Conservation (phyloP, 2,113 vertebrate species). For the Spermophilus dauricus region DNA sequence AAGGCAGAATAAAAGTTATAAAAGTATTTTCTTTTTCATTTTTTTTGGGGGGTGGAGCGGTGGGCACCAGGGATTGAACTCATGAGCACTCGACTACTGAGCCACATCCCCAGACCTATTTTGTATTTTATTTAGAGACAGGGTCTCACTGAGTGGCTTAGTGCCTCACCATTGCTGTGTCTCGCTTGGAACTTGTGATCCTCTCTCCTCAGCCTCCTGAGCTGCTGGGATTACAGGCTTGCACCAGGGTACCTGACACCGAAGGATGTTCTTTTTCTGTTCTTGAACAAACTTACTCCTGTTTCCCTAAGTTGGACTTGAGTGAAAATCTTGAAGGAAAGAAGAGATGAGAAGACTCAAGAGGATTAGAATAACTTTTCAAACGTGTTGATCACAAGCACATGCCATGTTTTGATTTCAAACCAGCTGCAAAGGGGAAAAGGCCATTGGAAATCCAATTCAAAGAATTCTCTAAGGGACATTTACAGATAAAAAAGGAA, state of each 20-base stretch:
- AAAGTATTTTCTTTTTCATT: background rate
- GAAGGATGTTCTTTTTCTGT: background rate
- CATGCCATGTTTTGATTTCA: background rate
- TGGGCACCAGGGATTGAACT: too few relatives aligned
- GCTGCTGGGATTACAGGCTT: too few relatives aligned
- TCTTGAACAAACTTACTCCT: background rate
- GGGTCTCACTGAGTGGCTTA: too few relatives aligned
- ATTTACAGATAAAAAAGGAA: background rate
- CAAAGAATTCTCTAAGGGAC: background rate
- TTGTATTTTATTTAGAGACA: too few relatives aligned
- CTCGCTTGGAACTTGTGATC: too few relatives aligned
- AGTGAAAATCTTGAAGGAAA: background rate
- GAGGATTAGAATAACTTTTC: background rate
- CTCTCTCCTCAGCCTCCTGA: too few relatives aligned
- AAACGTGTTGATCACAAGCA: background rate
- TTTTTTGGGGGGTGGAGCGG: too few relatives aligned
- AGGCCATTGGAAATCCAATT: too few relatives aligned
- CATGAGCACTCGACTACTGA: too few relatives aligned
- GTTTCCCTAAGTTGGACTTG: background rate
- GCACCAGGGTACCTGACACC: too few relatives aligned
- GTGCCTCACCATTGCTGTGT: too few relatives aligned
- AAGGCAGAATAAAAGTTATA: background rate
- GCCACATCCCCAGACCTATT: too few relatives aligned
- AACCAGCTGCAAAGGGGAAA: background rate
- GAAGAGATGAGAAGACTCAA: background rate